phyloP scores from a whole-genome alignment of 2,113 vertebrate species.

The Lutjanus erythropterus region DNA sequence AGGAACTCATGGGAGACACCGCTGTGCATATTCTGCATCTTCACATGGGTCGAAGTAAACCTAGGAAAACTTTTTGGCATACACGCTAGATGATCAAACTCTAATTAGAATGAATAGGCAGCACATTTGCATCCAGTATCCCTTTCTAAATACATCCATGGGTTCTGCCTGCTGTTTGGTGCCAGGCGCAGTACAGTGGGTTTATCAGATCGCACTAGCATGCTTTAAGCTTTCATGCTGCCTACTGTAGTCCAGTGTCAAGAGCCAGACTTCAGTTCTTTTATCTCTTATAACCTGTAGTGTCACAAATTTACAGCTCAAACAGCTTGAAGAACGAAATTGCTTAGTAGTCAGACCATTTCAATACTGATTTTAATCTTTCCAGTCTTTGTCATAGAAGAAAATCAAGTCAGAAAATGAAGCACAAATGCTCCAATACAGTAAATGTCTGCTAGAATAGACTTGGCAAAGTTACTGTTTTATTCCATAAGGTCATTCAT shows the following conservation, averaged over 20 bases:
- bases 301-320: constrained; percentile 15
- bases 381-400: background rate
- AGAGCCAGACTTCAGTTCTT: background rate
- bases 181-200: background rate
- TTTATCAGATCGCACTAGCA: background rate
- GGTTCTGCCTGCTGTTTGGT: too few species aligned
- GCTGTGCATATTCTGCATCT: too few species aligned
- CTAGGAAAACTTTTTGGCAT: too few species aligned
- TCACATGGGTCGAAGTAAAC: too few species aligned
- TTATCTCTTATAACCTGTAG: constrained; percentile 5
- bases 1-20: too few species aligned
- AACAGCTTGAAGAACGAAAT: constrained; percentile 13
- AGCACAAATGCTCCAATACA: background rate
- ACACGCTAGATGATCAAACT: too few species aligned
- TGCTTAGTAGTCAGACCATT: constrained; percentile 24
- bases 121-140: too few species aligned
- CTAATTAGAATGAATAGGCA: too few species aligned
- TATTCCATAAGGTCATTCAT: constrained; percentile 37
- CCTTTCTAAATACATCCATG: too few species aligned
- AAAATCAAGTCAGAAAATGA: background rate
- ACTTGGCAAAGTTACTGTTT: constrained; percentile 23
- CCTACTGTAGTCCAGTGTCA: constrained; percentile 1
- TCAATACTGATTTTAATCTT: constrained; percentile 20
- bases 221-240: constrained; percentile 30
- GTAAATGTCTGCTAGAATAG: constrained; percentile 9